Evolutionary conservation across 1,140 invertebrate genomes (phyloP), one percentile per base, ranked within the genome.

Genomic region (Drosophila setifemur): DNA sequence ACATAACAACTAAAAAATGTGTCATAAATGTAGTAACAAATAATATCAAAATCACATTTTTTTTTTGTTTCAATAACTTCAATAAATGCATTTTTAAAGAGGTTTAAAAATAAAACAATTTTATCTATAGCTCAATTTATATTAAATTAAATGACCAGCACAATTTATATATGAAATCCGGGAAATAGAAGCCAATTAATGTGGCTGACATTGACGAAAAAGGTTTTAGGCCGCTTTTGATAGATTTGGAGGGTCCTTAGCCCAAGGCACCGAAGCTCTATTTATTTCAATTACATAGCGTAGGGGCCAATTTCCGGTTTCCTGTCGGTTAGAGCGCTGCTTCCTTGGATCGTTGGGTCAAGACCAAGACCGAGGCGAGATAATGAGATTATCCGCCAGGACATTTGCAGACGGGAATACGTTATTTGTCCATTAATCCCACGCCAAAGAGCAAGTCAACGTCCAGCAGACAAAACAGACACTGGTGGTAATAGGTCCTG

Each of bases 371-470:
- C 21, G 5, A 5, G 21, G 42, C 57, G 4, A 63, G 60, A 64
- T 64, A 63, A 64, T 64, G 60, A 47, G 60, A 64, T 64, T 64
- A 64, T 64, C 31, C 60, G 55, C 60, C 60, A 48, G 60, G 57
- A 64, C 60, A 64, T 64, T 61, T 64, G 42, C 60, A 63, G 55
- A 14, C 55, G 60, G 42, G 60, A 64, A 64, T 64, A 29, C 60
- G 60, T 48, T 64, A 48, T 64, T 64, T 64, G 57, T 64, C 60
- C 60, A 64, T 64, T 64, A 64, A 64, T 64, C 60, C 60, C 40
- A 35, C 25, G 42, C 29, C 58, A 61, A 63, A 61, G 23, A 60
- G 29, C 58, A 18, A 40, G 19, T 23, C 21, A 37, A 37, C 14
- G 33, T 3, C 5, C 6, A 21, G 23, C 31, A 14, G 23, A 4